A percentile compares a stretch with the other conserved stretches of the same genome.
phyloP scores from a whole-genome alignment of 2,113 vertebrate species.

The Siniperca chuatsi region DNA sequence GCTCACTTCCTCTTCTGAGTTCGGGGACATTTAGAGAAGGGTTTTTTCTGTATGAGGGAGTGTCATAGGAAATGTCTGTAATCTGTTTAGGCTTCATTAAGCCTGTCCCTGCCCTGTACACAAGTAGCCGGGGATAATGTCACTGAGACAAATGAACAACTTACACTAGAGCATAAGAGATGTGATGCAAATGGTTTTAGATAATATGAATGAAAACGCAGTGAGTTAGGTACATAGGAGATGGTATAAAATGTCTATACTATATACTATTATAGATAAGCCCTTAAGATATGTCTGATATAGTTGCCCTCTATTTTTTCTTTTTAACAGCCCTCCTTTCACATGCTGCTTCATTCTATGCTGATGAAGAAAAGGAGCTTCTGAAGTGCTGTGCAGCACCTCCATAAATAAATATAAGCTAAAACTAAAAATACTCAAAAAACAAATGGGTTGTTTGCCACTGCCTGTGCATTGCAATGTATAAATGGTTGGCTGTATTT shows the following conservation, averaged over 20 bases:
- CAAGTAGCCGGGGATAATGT: constrained; percentile 37
- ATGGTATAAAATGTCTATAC: not conserved
- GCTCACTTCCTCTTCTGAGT: constrained; percentile 67
- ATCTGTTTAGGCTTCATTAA: constrained; percentile 68
- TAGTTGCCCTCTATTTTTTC: not conserved
- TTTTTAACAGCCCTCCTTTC: not conserved
- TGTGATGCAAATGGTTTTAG: constrained; percentile 1
- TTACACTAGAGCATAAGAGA: not conserved
- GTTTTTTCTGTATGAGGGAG: constrained; percentile 48
- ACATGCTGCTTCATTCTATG: constrained; percentile 26
- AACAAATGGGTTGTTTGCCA: not conserved
- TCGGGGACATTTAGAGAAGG: constrained; percentile 60
- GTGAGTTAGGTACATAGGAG: not conserved
- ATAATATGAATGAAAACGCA: not conserved
- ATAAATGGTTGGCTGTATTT: not conserved
- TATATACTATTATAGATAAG: not conserved
- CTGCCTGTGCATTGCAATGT: not conserved
- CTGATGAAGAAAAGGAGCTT: constrained; percentile 26
- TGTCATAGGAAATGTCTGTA: constrained; percentile 61
- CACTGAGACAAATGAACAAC: constrained; percentile 34
- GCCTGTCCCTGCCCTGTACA: constrained; percentile 20
- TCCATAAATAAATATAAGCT: constrained; percentile 35
- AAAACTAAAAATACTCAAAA: constrained; percentile 5
- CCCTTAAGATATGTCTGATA: constrained; percentile 20
- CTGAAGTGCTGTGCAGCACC: not conserved